Base-by-base conservation (phyloP, 2,797 vertebrate species). In the Ctenopoma multispine region DNA sequence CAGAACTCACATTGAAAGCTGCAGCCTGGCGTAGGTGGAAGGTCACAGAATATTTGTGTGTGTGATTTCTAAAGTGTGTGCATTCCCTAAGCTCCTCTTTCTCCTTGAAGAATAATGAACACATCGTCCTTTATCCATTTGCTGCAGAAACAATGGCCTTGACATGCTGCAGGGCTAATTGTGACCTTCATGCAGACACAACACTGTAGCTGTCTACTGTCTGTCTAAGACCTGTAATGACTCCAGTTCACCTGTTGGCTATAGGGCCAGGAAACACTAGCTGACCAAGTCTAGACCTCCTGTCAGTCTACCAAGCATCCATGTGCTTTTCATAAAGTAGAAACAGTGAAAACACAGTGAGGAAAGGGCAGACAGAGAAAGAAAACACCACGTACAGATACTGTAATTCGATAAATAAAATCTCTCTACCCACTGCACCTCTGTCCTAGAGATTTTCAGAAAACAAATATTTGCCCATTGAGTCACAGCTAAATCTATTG, bases 1-100 rank as follows among this genome's bases (percentile, higher is more conserved):
- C 88, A 90, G 91, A 89, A 91, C 82, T 90, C 83, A 77, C 82
- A 72, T 12, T 77, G 84, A 90, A 87, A 86, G 82, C 87, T 86
- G 79, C 78, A 86, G 88, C 80, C 58, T 74, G 64, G 82, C 60
- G 66, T 81, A 84, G 88, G 86, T 90, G 88, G 85, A 91, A 91
- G 89, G 90, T 88, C 87, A 88, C 65, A 69, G 27, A 84, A 73
- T 75, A 87, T 75, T 48, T 75, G 38, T 62, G 47, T 14, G 27
- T 38, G 48, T 56, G 20, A 84, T 79, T 87, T 67, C 74, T 40
- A 78, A 79, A 84, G 74, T 78, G 55, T 72, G 72, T 34, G 24
- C 66, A 51, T 77, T 79, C 72, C 56, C 67, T 23, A 40, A 31
- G 27, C 63, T 56, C 63, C 74, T 47, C 49, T 69, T 73, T 80